Base-by-base conservation (phyloP, 2,888 invertebrate species). In the Aleiodes leptofemur region DNA sequence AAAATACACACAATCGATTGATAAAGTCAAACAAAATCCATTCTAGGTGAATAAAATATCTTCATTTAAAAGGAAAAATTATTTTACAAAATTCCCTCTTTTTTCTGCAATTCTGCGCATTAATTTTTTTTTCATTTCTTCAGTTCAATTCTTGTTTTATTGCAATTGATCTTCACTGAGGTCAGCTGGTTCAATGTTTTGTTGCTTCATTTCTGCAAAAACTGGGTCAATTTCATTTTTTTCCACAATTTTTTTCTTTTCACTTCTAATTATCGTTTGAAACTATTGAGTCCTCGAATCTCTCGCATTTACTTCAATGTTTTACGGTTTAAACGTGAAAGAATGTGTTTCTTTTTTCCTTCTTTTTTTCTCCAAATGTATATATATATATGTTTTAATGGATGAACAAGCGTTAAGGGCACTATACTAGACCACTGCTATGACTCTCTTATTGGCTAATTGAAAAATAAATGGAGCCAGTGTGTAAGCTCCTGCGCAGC, bases 391-490 rank as follows among this genome's bases (percentile, higher is more conserved):
- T 14, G 23, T 31, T 61, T 31, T 31, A 11, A 43, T 13, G 53
- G 34, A 73, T 70, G 50, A n/a, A 76, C 72, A 74, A 23, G 23
- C 74, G 76, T 59, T 69, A 77, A 76, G 76, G 73, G 74, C 71
- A 79, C 72, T 57, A 23, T 72, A 74, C 74, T 74, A 76, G 76
- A 74, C 73, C 72, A 73, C 53, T 61, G 61, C 23, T 23, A 6
- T 34, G 31, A n/a, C 69, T 57, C 73, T 74, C 55, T 77, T 76
- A 80, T 80, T 74, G 73, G 57, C 72, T 61, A 64, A 61, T 57
- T 66, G 34, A 57, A 31, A 69, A 69, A 23, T 50, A 72, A 53
- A 31, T 31, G 57, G 34, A 55, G 71, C 14, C 51, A 64, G 64
- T 48, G 64, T 48, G 23, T 5, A 23, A 14, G 16, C 16, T 43